phyloP scores from a whole-genome alignment of 2,797 vertebrate genomes.

The Delichon dasypus region DNA sequence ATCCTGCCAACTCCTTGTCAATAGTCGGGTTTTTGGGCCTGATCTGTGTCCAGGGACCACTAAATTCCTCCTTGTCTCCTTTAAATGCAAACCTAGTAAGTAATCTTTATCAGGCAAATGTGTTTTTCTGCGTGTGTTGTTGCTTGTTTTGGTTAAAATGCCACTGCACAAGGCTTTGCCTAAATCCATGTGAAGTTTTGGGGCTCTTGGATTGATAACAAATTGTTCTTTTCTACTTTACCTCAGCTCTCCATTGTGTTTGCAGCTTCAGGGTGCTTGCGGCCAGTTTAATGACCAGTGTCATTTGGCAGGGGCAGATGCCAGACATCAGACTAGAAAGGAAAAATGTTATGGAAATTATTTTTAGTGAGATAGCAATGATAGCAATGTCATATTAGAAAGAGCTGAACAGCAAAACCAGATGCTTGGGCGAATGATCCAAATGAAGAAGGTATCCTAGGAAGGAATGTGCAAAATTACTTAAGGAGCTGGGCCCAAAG shows the following conservation, averaged over 20 bases:
- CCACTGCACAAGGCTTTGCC: not conserved
- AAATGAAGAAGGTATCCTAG: not conserved
- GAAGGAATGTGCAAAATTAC: not conserved
- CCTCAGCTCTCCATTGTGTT: not conserved
- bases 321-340: not conserved
- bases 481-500: not conserved
- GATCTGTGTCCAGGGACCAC: conserved; percentile 91
- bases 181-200: not conserved
- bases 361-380: not conserved
- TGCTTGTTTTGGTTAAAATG: conserved; percentile 24
- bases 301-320: not conserved
- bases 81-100: conserved; percentile 98
- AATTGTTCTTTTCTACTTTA: not conserved
- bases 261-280: not conserved
- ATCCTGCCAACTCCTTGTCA: conserved; percentile 90
- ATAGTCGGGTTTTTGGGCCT: conserved; percentile 91
- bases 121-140: conserved; percentile 17
- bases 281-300: not conserved
- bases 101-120: conserved; percentile 56
- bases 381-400: not conserved
- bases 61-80: conserved; percentile 94
- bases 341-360: not conserved
- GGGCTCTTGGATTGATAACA: not conserved
- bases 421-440: not conserved
- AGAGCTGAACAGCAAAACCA: not conserved